Conservation (phyloP, 1,140 invertebrate species). For the Pseudomyrmex flavicornis region DNA sequence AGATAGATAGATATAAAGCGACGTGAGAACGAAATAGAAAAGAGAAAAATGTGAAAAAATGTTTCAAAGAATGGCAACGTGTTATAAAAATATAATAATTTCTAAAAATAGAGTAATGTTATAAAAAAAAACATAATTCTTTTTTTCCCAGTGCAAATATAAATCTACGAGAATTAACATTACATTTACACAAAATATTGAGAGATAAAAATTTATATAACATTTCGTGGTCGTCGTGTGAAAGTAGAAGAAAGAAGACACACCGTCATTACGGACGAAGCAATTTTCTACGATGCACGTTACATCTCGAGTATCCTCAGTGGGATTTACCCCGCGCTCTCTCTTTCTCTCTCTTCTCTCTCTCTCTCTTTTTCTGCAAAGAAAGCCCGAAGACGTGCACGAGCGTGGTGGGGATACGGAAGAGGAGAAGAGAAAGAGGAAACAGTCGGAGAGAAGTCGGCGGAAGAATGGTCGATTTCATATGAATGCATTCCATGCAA, state of each 20-base stretch:
- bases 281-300: conserved; percentile 67
- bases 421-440: conserved; percentile 13
- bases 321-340: conserved; percentile 58
- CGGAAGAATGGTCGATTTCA: conserved; percentile 76
- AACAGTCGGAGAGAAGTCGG: conserved; percentile 53
- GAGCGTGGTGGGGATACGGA: conserved; percentile 16
- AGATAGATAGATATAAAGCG: background rate
- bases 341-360: no score
- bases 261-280: conserved; percentile 69
- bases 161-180: no score
- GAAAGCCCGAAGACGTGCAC: conserved; percentile 13
- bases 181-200: no score
- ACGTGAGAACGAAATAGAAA: background rate
- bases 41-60: background rate
- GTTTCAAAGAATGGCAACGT: background rate
- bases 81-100: no score
- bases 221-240: background rate
- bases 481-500: conserved; percentile 76
- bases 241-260: background rate
- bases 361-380: background rate
- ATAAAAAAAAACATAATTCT: no score
- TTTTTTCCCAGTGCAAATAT: no score
- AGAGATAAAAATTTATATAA: conserved; percentile 22
- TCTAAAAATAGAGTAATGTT: background rate
- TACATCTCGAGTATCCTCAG: conserved; percentile 69